Percentiles rank a stretch among this genome's conserved stretches.
These are phyloP conservation scores for Haliclystus octoradiatus DNA, from an alignment of 30 jellyfish, hydroid and myxozoan genomes.

Conservation along the genomic window DNA sequence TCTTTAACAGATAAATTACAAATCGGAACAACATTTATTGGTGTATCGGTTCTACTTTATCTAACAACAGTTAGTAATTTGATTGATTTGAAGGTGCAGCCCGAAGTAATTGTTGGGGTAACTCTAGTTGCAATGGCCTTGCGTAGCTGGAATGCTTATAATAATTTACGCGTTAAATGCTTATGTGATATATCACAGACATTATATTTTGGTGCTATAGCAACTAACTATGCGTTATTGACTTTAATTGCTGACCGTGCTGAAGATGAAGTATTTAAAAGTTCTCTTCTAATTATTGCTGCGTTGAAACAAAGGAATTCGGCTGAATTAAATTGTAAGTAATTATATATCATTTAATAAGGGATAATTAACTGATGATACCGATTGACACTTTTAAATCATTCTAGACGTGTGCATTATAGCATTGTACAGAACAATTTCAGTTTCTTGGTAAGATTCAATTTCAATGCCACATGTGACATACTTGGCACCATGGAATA, in stretches of 20 bases:
- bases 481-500: no score
- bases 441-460: not conserved
- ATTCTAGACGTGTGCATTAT: not conserved
- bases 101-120: constrained; percentile 11
- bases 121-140: constrained; percentile 5
- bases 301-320: not conserved
- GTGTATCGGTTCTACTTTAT: constrained; percentile 4
- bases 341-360: no score
- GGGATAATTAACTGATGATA: no score
- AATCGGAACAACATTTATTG: constrained; percentile 16
- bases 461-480: no score
- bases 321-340: not conserved
- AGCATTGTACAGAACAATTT: not conserved
- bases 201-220: constrained; percentile 50
- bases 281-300: constrained; percentile 24
- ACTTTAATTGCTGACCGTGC: constrained; percentile 66
- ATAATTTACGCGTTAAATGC: constrained; percentile 26
- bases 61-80: constrained; percentile 29
- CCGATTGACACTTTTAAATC: no score
- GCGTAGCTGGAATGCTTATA: constrained; percentile 32
- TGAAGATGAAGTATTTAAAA: constrained; percentile 56
- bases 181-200: constrained; percentile 50
- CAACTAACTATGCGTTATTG: constrained; percentile 50
- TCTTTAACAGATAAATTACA: constrained; percentile 37
- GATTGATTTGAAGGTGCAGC: constrained; percentile 20